Evolutionary conservation across 2,113 vertebrate species (phyloP).

Genomic region (Ceyx margarethae): DNA sequence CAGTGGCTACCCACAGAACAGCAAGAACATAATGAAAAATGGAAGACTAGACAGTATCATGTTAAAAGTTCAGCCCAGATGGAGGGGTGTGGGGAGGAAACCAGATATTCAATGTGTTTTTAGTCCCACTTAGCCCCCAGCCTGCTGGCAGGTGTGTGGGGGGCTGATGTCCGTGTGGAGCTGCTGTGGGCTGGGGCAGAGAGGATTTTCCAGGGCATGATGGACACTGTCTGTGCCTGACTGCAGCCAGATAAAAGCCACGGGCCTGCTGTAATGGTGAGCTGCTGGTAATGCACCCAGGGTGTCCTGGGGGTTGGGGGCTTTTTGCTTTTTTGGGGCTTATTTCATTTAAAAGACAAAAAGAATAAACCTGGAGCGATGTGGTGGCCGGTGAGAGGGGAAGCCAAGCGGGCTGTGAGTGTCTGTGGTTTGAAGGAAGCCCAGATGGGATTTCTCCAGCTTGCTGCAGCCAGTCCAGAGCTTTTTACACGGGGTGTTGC

Average conservation of each 20-base stretch:
- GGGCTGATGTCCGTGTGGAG: fast-evolving
- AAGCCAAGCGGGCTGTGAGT: neutral
- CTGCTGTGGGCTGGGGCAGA: neutral
- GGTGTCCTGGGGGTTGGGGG: neutral
- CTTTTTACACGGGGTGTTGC: too few species aligned
- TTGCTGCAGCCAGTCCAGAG: neutral
- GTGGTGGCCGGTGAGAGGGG: neutral
- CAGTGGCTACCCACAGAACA: neutral
- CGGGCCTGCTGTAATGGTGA: fast-evolving
- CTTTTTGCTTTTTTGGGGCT: neutral
- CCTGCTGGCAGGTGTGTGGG: neutral
- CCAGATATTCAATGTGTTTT: neutral
- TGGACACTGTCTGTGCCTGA: neutral
- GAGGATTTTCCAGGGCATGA: neutral
- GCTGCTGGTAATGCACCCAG: fast-evolving
- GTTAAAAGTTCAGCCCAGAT: neutral
- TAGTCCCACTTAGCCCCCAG: neutral
- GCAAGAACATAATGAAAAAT: neutral
- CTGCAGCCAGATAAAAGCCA: neutral
- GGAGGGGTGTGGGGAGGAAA: neutral
- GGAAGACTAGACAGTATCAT: neutral
- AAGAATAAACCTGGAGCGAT: neutral
- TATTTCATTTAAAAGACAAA: neutral
- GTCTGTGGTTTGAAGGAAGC: neutral
- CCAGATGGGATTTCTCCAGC: neutral